Percentiles rank a stretch among this genome's conserved stretches.
Evolutionary conservation across 2,797 vertebrate species (phyloP).

Genomic region (Peromyscus nudipes): DNA sequence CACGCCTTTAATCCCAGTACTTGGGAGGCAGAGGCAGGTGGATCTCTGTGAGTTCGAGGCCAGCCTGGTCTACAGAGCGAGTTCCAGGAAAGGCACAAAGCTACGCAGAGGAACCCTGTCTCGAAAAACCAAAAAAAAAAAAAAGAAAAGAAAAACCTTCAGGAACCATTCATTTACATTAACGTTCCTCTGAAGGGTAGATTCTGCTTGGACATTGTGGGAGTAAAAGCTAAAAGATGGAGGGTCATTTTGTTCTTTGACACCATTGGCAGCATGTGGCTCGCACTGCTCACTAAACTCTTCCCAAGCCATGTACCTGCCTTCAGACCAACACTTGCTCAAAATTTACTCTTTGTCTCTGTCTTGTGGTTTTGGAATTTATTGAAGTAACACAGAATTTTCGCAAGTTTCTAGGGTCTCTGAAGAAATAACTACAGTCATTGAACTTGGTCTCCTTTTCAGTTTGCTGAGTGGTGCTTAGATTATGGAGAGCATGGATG

Average conservation of each 20-base stretch:
- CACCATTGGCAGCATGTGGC: not conserved
- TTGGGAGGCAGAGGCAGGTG: no score
- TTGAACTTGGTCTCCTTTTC: slow-evolving; percentile 60
- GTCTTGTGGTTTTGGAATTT: not conserved
- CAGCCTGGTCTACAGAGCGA: no score
- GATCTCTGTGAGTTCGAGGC: no score
- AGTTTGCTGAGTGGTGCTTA: slow-evolving; percentile 99
- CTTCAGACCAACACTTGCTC: not conserved
- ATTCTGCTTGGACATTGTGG: not conserved
- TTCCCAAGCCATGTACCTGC: not conserved
- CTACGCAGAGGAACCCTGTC: no score
- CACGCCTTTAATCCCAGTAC: no score
- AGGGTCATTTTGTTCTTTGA: not conserved
- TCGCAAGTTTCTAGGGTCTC: not conserved
- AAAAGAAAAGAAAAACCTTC: slow-evolving; percentile 14
- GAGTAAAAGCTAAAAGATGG: not conserved
- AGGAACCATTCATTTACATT: not conserved
- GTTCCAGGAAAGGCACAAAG: no score
- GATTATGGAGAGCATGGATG: slow-evolving; percentile 97
- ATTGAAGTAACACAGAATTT: not conserved
- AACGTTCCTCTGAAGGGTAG: not conserved
- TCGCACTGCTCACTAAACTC: not conserved
- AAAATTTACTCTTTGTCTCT: not conserved
- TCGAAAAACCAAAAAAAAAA: no score
- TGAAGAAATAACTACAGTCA: slow-evolving; percentile 3